Evolutionary conservation across 2,888 invertebrate genomes (phyloP), one percentile per base, ranked within the genome.

Genomic region (Taphrorychus bicolor): DNA sequence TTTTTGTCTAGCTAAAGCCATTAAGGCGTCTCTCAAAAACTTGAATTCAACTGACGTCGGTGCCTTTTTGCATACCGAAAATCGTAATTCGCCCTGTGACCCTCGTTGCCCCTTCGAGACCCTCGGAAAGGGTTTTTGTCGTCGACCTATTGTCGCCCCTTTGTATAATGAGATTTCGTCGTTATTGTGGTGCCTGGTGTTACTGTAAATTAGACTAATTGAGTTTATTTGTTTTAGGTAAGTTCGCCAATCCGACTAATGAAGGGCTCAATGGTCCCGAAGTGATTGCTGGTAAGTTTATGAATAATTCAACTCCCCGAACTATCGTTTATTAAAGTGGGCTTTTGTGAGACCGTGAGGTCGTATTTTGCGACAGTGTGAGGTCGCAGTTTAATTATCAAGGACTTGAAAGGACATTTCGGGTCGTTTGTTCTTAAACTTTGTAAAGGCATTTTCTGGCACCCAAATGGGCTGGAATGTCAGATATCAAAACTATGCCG

Each of bases 21-120:
- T 58, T 64, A 64, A 64, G 53, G 52, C 45, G 22, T n/a, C 21
- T 52, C 49, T 63, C 63, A 45, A 58, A 64, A 64, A 62, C 23
- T 48, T 49, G 22, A 52, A 57, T 48, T 52, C 17, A 11, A n/a
- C 51, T 19, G 21, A 21, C n/a, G n/a, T n/a, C n/a, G n/a, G 57
- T 42, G 24, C 18, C n/a, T 62, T 62, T 56, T 62, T 56, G 54
- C 54, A 54, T 16, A 16, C 19, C 1, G 32, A 32, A 48, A 56
- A 48, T 45, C 16, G 18, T 24, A 19, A 59, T 56, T 54, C 48
- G 19, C 62, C 19, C 19, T 14, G 42, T 56, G 56, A 62, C 62
- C 42, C 49, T 45, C 19, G 61, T 45, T 48, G 56, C 16, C 54
- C 62, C 53, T 53, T 61, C 32, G 54, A 17, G 14, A 14, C 17